Evolutionary conservation across 2,113 vertebrate genomes (phyloP).

Genomic region (Ancistrus triradiatus): DNA sequence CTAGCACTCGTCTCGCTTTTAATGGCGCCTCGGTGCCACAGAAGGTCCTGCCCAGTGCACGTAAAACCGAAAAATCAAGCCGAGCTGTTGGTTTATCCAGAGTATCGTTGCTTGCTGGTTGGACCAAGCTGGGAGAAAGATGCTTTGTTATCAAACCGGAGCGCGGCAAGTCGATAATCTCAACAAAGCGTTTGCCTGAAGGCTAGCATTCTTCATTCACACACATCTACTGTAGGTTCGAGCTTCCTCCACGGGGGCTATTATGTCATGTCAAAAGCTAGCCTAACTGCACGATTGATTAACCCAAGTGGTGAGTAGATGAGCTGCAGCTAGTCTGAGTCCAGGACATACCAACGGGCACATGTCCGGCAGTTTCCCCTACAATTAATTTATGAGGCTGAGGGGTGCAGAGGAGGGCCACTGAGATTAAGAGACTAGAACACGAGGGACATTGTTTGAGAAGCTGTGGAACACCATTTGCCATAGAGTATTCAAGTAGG

Average conservation of each 20-base stretch:
- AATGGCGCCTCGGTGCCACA: constrained; percentile 3
- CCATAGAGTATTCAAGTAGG: no score
- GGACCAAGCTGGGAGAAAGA: no score
- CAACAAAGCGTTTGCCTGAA: neutral
- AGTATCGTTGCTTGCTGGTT: no score
- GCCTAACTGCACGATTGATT: constrained; percentile 56
- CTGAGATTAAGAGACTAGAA: neutral
- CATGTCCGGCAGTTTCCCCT: constrained; percentile 48
- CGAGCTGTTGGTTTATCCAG: no score
- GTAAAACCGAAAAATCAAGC: constrained; percentile 6
- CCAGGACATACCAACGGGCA: constrained; percentile 41
- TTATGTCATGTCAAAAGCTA: neutral
- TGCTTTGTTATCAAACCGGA: no score
- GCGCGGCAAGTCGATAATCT: no score
- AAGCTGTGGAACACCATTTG: no score
- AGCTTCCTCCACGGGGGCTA: neutral
- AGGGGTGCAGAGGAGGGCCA: neutral
- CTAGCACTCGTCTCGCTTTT: constrained; percentile 12
- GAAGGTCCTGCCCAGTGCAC: neutral
- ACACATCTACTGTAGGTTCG: neutral
- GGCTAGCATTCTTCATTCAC: neutral
- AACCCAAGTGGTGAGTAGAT: constrained; percentile 48
- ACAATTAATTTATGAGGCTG: constrained; percentile 5
- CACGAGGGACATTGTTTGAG: neutral
- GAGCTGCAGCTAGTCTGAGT: constrained; percentile 53